Conservation (phyloP, 2,888 invertebrate species). For the Cyclophora punctaria region DNA sequence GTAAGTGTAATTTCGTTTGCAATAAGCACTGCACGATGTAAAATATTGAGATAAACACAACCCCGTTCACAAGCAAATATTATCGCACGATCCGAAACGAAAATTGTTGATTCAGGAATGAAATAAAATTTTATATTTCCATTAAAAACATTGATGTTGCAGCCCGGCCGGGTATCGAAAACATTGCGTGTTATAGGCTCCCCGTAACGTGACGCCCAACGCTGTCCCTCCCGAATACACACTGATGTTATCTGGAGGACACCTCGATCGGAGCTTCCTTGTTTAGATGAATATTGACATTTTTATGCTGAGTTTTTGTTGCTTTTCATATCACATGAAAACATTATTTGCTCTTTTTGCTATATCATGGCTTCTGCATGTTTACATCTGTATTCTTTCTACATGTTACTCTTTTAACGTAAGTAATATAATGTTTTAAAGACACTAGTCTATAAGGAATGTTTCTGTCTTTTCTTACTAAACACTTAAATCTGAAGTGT, state of each 20-base stretch:
- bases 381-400: no score
- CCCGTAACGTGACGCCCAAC: slow-evolving; percentile 29
- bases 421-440: no score
- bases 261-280: neutral
- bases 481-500: slow-evolving; percentile 13
- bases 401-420: no score
- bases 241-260: slow-evolving; percentile 31
- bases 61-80: slow-evolving; percentile 7
- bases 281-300: no score
- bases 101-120: slow-evolving; percentile 8
- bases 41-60: slow-evolving; percentile 4
- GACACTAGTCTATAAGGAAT: no score
- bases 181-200: slow-evolving; percentile 14
- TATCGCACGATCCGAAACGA: slow-evolving; percentile 10
- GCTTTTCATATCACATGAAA: neutral
- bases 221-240: slow-evolving; percentile 29
- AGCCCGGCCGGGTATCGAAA: slow-evolving; percentile 24
- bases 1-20: slow-evolving; percentile 16
- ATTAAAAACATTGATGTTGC: slow-evolving; percentile 10
- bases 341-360: neutral
- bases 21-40: slow-evolving; percentile 32
- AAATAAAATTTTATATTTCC: slow-evolving; percentile 15
- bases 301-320: slow-evolving; percentile 4
- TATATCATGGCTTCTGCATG: no score
- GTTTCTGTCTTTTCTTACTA: neutral